Base-by-base conservation (phyloP, 37 sponge, comb jelly and placozoan genomes). In the Crambe crambe region DNA sequence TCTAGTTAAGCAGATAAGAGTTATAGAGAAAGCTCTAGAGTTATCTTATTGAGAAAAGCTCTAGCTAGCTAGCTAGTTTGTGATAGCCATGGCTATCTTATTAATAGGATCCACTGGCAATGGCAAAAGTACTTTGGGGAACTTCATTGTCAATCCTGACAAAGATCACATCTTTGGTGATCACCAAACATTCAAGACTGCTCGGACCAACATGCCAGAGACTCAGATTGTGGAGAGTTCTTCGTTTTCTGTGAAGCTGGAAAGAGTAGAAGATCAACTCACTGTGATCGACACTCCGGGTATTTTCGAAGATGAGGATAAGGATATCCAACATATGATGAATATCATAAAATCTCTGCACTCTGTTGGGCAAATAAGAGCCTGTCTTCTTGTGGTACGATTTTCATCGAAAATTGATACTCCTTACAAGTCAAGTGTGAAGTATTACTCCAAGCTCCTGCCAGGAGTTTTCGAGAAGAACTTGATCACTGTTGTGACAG, bases 51-150 rank as follows among this genome's bases (percentile, higher is more conserved):
- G n/a, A n/a, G n/a, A n/a, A n/a, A n/a, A n/a, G n/a, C n/a, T n/a
- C n/a, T n/a, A n/a, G n/a, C n/a, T n/a, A n/a, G n/a, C n/a, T n/a
- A n/a, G n/a, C n/a, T n/a, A n/a, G n/a, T n/a, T n/a, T n/a, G n/a
- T n/a, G n/a, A n/a, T n/a, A n/a, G n/a, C n/a, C 23, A 80, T 69
- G 82, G 59, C 73, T 36, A 21, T 83, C 1, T 38, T 83, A 4
- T 29, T 83, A 35, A 83, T 83, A 29, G 84, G 84, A 22, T 83
- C 84, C 57, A 83, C 84, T 65, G 84, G 84, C 0, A 83, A 66
- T 27, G 84, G 84, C 5, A 83, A 83, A 39, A 83, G 84, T 54
- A 75, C 76, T 0, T 36, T 83, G 26, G 84, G 84, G 1, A 83
- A 83, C 69, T 83, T 75, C 43, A 31, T 83, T 22, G 6, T 83